Conservation (phyloP, 53 echinoderm and acorn worm species). For the Patiria pectinifera region DNA sequence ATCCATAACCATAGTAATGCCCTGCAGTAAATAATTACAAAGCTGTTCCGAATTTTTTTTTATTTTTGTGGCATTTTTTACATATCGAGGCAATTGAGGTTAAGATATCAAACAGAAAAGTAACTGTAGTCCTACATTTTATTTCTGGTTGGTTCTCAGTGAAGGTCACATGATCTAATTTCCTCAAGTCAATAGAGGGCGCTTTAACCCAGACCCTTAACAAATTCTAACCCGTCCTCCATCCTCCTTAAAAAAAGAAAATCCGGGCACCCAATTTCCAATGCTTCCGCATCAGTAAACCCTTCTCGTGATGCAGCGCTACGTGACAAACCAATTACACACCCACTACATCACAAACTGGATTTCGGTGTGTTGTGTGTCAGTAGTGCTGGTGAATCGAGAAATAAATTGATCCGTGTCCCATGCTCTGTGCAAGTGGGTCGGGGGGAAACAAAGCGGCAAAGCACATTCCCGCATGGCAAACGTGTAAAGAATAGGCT, state of each 20-base stretch:
- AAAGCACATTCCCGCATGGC: neutral
- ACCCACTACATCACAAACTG: neutral
- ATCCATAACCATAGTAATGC: too few species aligned
- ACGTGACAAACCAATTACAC: neutral
- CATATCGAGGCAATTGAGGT: too few species aligned
- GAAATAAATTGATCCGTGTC: neutral
- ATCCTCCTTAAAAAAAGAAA: neutral
- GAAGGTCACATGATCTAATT: too few species aligned
- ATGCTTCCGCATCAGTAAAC: neutral
- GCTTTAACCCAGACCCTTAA: too few species aligned
- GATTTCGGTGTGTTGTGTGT: neutral
- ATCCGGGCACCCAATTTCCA: neutral
- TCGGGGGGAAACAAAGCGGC: neutral
- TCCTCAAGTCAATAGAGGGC: too few species aligned
- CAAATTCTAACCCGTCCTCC: too few species aligned
- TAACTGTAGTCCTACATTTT: too few species aligned
- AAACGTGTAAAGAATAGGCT: neutral
- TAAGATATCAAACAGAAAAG: too few species aligned
- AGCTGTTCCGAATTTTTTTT: too few species aligned
- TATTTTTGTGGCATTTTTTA: too few species aligned
- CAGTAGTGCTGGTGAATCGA: neutral
- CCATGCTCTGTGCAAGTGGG: neutral
- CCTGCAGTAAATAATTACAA: too few species aligned
- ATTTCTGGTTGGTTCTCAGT: too few species aligned
- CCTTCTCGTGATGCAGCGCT: neutral